A percentile compares a stretch with the other conserved stretches of the same genome.
Evolutionary conservation across 1,140 invertebrate species (phyloP).

Genomic region (Drosophila baimaii): DNA sequence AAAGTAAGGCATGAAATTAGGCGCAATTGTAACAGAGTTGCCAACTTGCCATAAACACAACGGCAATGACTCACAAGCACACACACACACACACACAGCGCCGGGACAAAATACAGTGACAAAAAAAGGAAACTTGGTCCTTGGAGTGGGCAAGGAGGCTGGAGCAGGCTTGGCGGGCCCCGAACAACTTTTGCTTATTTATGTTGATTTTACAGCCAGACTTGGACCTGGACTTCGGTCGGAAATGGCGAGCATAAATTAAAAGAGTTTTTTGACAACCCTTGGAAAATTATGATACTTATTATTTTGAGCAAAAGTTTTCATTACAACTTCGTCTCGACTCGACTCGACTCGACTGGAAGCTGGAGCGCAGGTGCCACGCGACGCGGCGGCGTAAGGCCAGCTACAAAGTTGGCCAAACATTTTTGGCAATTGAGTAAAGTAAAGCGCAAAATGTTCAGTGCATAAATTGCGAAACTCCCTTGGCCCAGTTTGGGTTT

Average conservation of each 20-base stretch:
- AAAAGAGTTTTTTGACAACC: slow-evolving; percentile 82
- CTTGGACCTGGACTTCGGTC: slow-evolving; percentile 64
- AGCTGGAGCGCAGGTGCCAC: slow-evolving; percentile 29
- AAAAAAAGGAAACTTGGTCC: slow-evolving; percentile 76
- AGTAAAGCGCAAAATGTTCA: slow-evolving; percentile 31
- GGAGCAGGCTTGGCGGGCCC: slow-evolving; percentile 5
- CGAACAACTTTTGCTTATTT: slow-evolving; percentile 76
- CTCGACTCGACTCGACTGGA: neutral
- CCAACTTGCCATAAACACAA: slow-evolving; percentile 78
- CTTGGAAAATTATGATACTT: slow-evolving; percentile 82
- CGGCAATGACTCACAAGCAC: slow-evolving; percentile 51
- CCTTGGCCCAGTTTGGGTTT: slow-evolving; percentile 45
- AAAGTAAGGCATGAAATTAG: slow-evolving; percentile 78
- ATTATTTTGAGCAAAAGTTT: slow-evolving; percentile 76
- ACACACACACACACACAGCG: slow-evolving; percentile 31
- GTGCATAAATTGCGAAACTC: slow-evolving; percentile 59
- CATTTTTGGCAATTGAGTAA: slow-evolving; percentile 54
- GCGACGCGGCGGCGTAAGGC: slow-evolving; percentile 4
- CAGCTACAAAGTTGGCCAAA: slow-evolving; percentile 52
- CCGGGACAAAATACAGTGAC: slow-evolving; percentile 38
- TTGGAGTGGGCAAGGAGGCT: slow-evolving; percentile 35
- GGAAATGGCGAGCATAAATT: slow-evolving; percentile 82
- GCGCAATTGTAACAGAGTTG: slow-evolving; percentile 82
- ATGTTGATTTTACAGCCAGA: slow-evolving; percentile 79
- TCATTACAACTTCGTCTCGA: slow-evolving; percentile 58